phyloP scores from a whole-genome alignment of 2,888 invertebrate genomes.

The Lithophane ornitopus region DNA sequence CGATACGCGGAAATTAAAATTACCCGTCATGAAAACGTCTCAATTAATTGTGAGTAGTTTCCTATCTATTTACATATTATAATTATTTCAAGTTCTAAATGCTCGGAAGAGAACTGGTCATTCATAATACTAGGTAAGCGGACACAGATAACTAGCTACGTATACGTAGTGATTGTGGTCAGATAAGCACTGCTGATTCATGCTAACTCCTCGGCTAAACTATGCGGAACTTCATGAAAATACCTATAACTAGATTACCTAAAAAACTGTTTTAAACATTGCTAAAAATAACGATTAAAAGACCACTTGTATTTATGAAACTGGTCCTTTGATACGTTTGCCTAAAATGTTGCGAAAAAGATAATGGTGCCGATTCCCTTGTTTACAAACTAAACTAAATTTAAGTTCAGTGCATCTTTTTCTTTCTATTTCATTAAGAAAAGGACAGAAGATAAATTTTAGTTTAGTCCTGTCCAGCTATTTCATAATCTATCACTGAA shows the following conservation, averaged over 20 bases:
- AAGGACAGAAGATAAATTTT: no score
- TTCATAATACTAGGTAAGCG: not conserved
- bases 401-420: no score
- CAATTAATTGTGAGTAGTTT: not conserved
- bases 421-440: no score
- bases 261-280: not conserved
- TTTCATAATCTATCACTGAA: not conserved
- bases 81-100: slow-evolving; percentile 20
- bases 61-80: not conserved
- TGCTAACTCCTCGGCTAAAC: not conserved
- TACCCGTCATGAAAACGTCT: slow-evolving; percentile 10
- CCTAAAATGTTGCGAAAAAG: no score
- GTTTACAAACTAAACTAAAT: no score
- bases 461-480: no score
- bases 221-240: not conserved
- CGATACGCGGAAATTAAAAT: not conserved
- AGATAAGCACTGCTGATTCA: slow-evolving; percentile 18
- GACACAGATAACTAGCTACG: slow-evolving; percentile 15
- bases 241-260: not conserved
- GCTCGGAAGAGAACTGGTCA: slow-evolving; percentile 3
- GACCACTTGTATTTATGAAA: not conserved
- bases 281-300: not conserved
- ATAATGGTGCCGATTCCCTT: no score
- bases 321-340: not conserved
- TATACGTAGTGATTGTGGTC: not conserved